Evolutionary conservation across 2,888 invertebrate genomes (phyloP).

Genomic region (Leuctra nigra): DNA sequence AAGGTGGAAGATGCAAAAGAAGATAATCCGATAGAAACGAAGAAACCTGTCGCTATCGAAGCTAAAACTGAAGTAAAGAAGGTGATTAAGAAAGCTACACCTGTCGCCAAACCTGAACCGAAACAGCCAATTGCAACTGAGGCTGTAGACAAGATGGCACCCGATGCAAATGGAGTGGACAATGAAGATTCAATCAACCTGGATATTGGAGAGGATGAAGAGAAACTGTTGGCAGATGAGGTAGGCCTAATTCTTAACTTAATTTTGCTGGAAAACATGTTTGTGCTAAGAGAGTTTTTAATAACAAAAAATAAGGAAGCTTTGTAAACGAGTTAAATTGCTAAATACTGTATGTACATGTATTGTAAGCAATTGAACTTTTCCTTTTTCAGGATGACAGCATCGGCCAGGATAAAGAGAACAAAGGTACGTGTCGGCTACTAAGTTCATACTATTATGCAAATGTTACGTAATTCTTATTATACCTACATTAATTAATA

Average conservation of each 20-base stretch:
- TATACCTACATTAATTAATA: no score
- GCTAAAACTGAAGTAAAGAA: no score
- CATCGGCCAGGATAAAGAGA: constrained; percentile 48
- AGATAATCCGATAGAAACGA: constrained; percentile 27
- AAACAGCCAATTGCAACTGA: constrained; percentile 29
- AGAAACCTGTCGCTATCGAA: constrained; percentile 8
- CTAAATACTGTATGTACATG: no score
- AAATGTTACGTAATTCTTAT: no score
- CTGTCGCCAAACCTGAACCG: constrained; percentile 20
- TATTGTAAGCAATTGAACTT: no score
- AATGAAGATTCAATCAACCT: constrained; percentile 75
- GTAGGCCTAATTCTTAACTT: no score
- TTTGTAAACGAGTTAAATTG: neutral
- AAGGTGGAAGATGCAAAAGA: constrained; percentile 31
- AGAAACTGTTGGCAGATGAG: constrained; percentile 68
- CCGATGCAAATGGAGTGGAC: constrained; percentile 53
- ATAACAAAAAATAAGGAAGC: neutral
- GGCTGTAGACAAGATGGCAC: constrained; percentile 29
- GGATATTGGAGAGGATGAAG: constrained; percentile 74
- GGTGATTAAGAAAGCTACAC: constrained; percentile 1
- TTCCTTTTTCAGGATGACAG: constrained; percentile 49
- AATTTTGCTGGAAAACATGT: neutral
- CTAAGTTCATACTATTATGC: no score
- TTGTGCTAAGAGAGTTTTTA: no score
- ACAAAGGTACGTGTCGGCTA: constrained; percentile 39